phyloP scores from a whole-genome alignment of 2,888 invertebrate species.

The Cephus rjabovi region DNA sequence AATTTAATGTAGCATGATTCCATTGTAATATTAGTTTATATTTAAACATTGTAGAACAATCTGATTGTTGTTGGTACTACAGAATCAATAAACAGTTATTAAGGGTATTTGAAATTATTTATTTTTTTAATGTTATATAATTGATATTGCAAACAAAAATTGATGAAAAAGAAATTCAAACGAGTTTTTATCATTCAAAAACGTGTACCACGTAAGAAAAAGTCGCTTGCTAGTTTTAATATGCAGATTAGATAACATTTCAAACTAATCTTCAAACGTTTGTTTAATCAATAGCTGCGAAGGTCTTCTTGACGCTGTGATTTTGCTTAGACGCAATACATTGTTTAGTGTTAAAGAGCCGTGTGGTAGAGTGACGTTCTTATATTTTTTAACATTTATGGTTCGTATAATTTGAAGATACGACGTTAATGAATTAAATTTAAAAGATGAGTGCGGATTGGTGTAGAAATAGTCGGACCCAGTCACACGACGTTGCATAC shows the following conservation, averaged over 20 bases:
- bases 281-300: background rate
- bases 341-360: background rate
- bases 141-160: background rate
- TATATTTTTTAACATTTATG: background rate
- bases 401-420: background rate
- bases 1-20: background rate
- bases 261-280: background rate
- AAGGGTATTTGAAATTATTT: background rate
- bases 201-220: background rate
- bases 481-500: background rate
- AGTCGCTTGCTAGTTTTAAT: background rate
- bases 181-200: background rate
- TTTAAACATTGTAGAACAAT: background rate
- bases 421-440: background rate
- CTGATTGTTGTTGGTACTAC: background rate
- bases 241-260: background rate
- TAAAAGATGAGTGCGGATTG: background rate
- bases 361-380: background rate
- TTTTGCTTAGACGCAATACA: background rate
- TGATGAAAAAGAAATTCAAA: background rate
- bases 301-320: background rate
- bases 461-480: background rate
- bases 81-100: background rate
- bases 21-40: background rate
- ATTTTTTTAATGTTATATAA: background rate